These are phyloP conservation scores for Drosophila biarmipes DNA, from an alignment of 1,140 invertebrate species.

Conservation along the genomic window DNA sequence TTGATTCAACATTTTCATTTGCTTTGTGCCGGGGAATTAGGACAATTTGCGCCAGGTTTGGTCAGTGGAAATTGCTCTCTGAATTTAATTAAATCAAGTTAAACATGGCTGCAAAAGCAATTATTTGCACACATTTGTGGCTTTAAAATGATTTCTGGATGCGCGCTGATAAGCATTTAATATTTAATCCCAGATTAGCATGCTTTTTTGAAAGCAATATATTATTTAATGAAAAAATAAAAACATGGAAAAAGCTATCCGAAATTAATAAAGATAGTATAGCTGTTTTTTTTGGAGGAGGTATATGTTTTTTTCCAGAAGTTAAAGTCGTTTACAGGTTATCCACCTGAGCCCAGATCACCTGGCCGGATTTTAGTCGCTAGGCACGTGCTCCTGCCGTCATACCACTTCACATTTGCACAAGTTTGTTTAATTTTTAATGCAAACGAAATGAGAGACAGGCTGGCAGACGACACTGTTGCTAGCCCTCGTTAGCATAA, in stretches of 20 bases:
- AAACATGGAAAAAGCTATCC: too few species aligned
- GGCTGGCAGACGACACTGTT: conserved; percentile 40
- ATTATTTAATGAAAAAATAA: background rate
- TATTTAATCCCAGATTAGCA: background rate
- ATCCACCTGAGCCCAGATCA: conserved; percentile 8
- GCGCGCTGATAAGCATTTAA: background rate
- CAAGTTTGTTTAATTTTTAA: conserved; percentile 56
- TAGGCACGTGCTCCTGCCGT: conserved; percentile 35
- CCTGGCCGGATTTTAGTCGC: conserved; percentile 35
- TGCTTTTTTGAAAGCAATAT: background rate
- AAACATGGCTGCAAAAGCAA: background rate
- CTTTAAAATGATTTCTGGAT: background rate
- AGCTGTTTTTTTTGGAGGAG: too few species aligned
- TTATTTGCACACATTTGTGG: conserved; percentile 13
- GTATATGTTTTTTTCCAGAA: background rate
- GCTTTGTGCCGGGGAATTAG: conserved; percentile 24
- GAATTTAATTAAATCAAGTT: conserved; percentile 24
- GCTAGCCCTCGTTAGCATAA: conserved; percentile 61
- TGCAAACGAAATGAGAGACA: conserved; percentile 45
- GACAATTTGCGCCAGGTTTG: conserved; percentile 16
- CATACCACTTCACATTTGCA: conserved; percentile 22
- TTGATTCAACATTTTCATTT: conserved; percentile 34
- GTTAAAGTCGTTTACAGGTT: conserved; percentile 15
- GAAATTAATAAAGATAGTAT: too few species aligned
- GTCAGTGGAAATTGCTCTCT: background rate